Evolutionary conservation across 2,888 invertebrate species (phyloP).

Genomic region (Hypomecis punctinalis): DNA sequence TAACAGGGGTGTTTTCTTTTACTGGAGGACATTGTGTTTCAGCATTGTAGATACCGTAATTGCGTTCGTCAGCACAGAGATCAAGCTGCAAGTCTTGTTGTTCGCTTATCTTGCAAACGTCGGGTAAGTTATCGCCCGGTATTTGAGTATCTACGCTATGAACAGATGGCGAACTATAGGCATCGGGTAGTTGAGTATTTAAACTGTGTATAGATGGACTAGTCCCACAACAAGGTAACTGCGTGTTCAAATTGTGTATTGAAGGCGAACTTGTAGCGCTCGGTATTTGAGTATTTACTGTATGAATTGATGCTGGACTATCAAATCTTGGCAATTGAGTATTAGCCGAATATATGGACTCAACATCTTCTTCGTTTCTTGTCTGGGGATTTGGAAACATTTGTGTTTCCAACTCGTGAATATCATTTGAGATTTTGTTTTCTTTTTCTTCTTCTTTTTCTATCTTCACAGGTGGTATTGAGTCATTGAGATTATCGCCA

Average conservation of each 20-base stretch:
- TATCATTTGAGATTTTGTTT: slow-evolving; percentile 39
- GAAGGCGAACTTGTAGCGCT: slow-evolving; percentile 1
- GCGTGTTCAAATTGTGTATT: slow-evolving; percentile 11
- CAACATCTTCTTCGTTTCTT: slow-evolving; percentile 47
- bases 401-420: slow-evolving; percentile 67
- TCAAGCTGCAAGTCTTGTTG: slow-evolving; percentile 64
- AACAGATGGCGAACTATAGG: slow-evolving; percentile 23
- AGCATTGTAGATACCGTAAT: slow-evolving; percentile 54
- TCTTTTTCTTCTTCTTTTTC: slow-evolving; percentile 42
- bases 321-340: slow-evolving; percentile 33
- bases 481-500: slow-evolving; percentile 52
- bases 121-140: slow-evolving; percentile 51
- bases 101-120: slow-evolving; percentile 57
- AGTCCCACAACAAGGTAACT: too few species aligned
- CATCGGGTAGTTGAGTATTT: slow-evolving; percentile 13
- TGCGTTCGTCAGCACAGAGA: slow-evolving; percentile 58
- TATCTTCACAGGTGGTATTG: slow-evolving; percentile 44
- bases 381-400: slow-evolving; percentile 15
- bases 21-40: slow-evolving; percentile 51
- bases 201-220: slow-evolving; percentile 5
- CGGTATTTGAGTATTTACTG: slow-evolving; percentile 34
- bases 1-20: slow-evolving; percentile 14
- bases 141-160: slow-evolving; percentile 33
- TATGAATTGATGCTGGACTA: slow-evolving; percentile 9
- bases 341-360: slow-evolving; percentile 52